phyloP scores from a whole-genome alignment of 2,888 invertebrate genomes.

The Sinhomidia bicolor region DNA sequence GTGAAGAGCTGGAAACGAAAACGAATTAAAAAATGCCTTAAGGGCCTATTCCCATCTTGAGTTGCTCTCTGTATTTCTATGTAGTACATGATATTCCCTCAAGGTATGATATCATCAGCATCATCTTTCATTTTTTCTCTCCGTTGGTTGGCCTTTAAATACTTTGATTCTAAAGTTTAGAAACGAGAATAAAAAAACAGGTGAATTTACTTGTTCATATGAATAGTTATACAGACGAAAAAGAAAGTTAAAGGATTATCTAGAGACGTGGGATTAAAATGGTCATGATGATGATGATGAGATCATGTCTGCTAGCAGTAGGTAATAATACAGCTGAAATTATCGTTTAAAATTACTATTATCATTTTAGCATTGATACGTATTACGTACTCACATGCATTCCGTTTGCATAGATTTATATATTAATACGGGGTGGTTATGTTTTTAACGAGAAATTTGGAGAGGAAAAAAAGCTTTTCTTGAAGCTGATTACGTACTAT shows the following conservation, averaged over 20 bases:
- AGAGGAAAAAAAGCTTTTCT: neutral
- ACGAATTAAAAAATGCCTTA: constrained; percentile 62
- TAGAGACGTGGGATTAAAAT: neutral
- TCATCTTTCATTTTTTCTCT: neutral
- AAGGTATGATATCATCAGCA: neutral
- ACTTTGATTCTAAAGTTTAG: neutral
- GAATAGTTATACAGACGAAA: neutral
- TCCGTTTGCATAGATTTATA: neutral
- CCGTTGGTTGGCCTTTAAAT: constrained; percentile 15
- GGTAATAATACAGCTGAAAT: neutral
- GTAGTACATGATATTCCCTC: constrained; percentile 17
- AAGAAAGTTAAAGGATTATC: constrained; percentile 19
- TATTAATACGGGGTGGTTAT: neutral
- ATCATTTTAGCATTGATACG: neutral
- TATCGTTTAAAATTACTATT: constrained; percentile 32
- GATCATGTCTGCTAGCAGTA: no score
- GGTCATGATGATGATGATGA: neutral
- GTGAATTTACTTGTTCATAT: neutral
- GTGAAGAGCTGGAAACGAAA: constrained; percentile 26
- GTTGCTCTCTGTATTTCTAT: neutral
- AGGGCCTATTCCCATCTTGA: constrained; percentile 25
- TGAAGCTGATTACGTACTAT: neutral
- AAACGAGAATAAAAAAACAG: neutral
- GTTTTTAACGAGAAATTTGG: neutral
- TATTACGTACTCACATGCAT: no score